Conservation (phyloP, 1,140 invertebrate genomes). For the Nymphalis io region DNA sequence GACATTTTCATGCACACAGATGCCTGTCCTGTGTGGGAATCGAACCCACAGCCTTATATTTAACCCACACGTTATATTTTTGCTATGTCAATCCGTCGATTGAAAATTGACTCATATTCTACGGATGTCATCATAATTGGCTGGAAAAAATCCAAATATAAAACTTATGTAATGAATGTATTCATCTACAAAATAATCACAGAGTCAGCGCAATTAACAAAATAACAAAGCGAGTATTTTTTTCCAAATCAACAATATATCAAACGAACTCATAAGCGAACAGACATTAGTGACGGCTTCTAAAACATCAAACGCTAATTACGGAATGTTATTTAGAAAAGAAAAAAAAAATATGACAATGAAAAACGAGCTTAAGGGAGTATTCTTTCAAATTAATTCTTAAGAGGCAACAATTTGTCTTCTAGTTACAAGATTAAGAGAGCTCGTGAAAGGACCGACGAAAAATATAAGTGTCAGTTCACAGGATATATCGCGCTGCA, state of each 20-base stretch:
- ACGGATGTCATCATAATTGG: too few relatives aligned
- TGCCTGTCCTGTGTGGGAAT: too few relatives aligned
- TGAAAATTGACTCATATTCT: too few relatives aligned
- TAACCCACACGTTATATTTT: too few relatives aligned
- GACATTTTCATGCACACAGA: too few relatives aligned
- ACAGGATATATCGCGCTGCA: not conserved
- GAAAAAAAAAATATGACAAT: constrained; percentile 58
- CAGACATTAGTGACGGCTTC: constrained; percentile 41
- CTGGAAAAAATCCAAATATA: not conserved
- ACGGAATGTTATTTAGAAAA: constrained; percentile 47
- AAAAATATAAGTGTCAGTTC: constrained; percentile 46
- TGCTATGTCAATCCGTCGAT: too few relatives aligned
- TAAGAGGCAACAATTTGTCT: constrained; percentile 67
- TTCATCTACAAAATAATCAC: not conserved
- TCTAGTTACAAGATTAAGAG: constrained; percentile 60
- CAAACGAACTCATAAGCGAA: constrained; percentile 48
- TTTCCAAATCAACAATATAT: constrained; percentile 44
- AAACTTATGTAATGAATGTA: not conserved
- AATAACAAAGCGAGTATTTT: constrained; percentile 8
- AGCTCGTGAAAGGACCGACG: constrained; percentile 54
- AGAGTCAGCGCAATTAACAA: not conserved
- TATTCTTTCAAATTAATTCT: constrained; percentile 70
- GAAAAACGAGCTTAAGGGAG: constrained; percentile 56
- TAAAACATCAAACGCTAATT: constrained; percentile 54
- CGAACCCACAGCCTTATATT: too few relatives aligned